These are phyloP conservation scores for Sebastes hubbsi DNA, from an alignment of 2,797 vertebrate species.

Conservation along the genomic window DNA sequence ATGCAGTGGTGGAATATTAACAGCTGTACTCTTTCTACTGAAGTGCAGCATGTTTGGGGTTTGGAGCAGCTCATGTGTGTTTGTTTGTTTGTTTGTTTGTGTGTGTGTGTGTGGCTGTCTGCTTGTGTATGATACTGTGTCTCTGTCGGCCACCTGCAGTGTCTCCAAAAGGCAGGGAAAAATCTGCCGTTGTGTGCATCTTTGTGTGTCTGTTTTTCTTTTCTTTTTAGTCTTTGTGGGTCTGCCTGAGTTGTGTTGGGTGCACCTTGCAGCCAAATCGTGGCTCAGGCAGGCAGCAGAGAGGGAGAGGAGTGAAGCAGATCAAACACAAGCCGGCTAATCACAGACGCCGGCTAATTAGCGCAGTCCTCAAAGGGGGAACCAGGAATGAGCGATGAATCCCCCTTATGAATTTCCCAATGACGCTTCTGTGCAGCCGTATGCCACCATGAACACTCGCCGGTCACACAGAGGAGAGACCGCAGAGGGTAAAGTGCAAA, in stretches of 20 bases:
- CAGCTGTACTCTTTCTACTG: conserved; percentile 49
- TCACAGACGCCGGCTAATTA: conserved; percentile 82
- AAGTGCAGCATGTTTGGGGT: conserved; percentile 31
- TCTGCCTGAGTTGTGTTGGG: conserved; percentile 32
- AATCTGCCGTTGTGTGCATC: conserved; percentile 30
- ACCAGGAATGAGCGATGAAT: conserved; percentile 75
- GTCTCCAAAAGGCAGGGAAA: conserved; percentile 51
- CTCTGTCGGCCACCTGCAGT: conserved; percentile 65
- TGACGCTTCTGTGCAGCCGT: conserved; percentile 24
- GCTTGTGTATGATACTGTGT: conserved; percentile 44
- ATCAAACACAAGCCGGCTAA: conserved; percentile 80
- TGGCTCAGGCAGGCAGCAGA: conserved; percentile 63
- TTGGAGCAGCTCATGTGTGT: conserved; percentile 10
- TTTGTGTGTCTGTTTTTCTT: conserved; percentile 37
- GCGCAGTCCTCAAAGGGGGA: conserved; percentile 78
- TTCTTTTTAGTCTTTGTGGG: conserved; percentile 26
- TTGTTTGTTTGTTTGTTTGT: conserved; percentile 4
- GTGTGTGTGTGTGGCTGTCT: conserved; percentile 16
- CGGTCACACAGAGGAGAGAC: conserved; percentile 21
- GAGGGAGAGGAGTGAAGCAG: conserved; percentile 63
- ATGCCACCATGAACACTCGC: conserved; percentile 52
- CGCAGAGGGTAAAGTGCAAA: conserved; percentile 64
- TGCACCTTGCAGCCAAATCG: conserved; percentile 62
- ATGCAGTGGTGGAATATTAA: conserved; percentile 71
- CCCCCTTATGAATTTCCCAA: conserved; percentile 71